phyloP scores from a whole-genome alignment of 2,113 vertebrate genomes.

The Zapus hudsonius region DNA sequence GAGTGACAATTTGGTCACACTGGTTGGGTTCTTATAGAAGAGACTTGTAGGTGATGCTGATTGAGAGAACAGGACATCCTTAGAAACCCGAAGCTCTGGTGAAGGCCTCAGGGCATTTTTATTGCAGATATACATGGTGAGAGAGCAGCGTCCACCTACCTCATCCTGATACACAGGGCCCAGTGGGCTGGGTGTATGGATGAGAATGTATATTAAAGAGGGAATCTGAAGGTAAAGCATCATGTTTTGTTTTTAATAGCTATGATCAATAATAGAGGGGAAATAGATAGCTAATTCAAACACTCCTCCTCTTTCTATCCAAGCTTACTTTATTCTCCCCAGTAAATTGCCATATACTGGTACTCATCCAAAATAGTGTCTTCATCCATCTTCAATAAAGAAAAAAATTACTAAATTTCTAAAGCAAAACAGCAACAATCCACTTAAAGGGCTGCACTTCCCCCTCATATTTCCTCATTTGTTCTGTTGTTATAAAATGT shows the following conservation, averaged over 20 bases:
- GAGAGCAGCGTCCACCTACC: too few species aligned
- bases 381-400: background rate
- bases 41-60: rapidly evolving
- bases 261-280: too few species aligned
- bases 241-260: too few species aligned
- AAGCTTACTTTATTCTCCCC: background rate
- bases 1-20: background rate
- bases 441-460: background rate
- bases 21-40: background rate
- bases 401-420: background rate
- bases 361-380: background rate
- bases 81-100: background rate
- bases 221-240: background rate
- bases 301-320: background rate
- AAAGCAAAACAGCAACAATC: background rate
- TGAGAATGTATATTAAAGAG: rapidly evolving
- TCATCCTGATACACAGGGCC: background rate
- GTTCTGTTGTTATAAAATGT: background rate
- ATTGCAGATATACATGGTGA: background rate
- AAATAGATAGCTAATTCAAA: background rate
- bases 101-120: too few species aligned
- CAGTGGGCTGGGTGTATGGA: background rate
- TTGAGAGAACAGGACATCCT: background rate
- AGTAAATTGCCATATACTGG: background rate
- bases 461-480: background rate